Percentiles rank a stretch among this genome's conserved stretches.
Evolutionary conservation across 1,140 invertebrate genomes (phyloP).

Genomic region (Parapsyche elsis): DNA sequence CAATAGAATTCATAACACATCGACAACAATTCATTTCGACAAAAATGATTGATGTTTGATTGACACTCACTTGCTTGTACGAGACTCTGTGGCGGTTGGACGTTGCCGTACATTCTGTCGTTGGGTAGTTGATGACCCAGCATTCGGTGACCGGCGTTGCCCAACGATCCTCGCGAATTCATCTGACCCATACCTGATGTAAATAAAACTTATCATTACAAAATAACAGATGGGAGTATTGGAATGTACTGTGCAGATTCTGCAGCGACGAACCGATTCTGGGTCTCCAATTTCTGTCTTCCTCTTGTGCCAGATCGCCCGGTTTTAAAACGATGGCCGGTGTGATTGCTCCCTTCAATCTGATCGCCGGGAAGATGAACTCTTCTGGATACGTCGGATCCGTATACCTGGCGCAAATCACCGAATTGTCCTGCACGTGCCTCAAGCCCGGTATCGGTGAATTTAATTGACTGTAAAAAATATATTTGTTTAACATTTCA

Average conservation of each 20-base stretch:
- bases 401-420: constrained; percentile 78
- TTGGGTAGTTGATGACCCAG: constrained; percentile 63
- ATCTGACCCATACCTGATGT: constrained; percentile 71
- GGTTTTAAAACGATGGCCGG: constrained; percentile 85
- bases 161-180: constrained; percentile 72
- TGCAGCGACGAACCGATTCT: constrained; percentile 73
- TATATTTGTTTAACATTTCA: too few species aligned
- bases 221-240: neutral
- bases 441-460: constrained; percentile 78
- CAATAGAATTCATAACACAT: neutral
- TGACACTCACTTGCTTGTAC: constrained; percentile 42
- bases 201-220: neutral
- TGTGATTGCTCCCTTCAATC: constrained; percentile 75
- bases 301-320: constrained; percentile 76
- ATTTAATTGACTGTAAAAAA: constrained; percentile 67
- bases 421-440: constrained; percentile 69
- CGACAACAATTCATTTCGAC: neutral
- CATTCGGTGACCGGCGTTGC: constrained; percentile 77
- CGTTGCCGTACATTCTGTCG: constrained; percentile 49
- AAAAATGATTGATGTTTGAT: neutral
- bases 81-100: constrained; percentile 45
- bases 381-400: constrained; percentile 84
- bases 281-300: constrained; percentile 77
- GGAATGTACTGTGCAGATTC: neutral
- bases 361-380: constrained; percentile 82